Evolutionary conservation across 2,797 vertebrate genomes (phyloP), one percentile per base, ranked within the genome.

Genomic region (Anableps anableps): DNA sequence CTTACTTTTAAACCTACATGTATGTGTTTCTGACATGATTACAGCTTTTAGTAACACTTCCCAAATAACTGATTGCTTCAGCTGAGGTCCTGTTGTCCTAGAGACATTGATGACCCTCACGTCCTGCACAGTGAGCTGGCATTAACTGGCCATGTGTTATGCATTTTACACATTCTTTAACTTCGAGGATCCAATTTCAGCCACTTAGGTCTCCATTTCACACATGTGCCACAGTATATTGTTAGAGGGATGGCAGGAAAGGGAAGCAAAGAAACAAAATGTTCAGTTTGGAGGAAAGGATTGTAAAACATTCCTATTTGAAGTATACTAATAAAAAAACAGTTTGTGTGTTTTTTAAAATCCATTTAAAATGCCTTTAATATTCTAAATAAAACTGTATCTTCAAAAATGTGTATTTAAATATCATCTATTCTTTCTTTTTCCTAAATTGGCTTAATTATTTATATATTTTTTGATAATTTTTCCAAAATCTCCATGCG

Each of bases 131-230:
- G 81, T 60, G 16, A 80, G 80, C 72, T 80, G 80, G 78, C 84
- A 77, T 81, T 90, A 87, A 88, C 83, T 34, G 75, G 75, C 84
- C 89, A 94, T 91, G 90, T 91, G 90, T 92, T 90, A 80, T 83
- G 76, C 71, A 75, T 88, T 86, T 83, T 88, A 88, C 89, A 89
- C 91, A 93, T 93, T 91, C 88, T 89, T 91, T 77, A 71, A 88
- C 85, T 85, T 86, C 17, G 66, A 85, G 83, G 83, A 83, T 89
- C 88, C 71, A 75, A 76, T 90, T 92, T 90, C 91, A 93, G 90
- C 92, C 91, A 94, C 74, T 75, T 21, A 38, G 55, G 45, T 83
- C 36, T 82, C 82, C 70, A 38, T 78, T 68, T 70, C 60, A 83
- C 84, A 88, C 60, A 58, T 87, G 82, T 58, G 47, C 26, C n/a